Evolutionary conservation across 2,113 vertebrate species (phyloP), one percentile per base, ranked within the genome.

Genomic region (Phocoena sinus): DNA sequence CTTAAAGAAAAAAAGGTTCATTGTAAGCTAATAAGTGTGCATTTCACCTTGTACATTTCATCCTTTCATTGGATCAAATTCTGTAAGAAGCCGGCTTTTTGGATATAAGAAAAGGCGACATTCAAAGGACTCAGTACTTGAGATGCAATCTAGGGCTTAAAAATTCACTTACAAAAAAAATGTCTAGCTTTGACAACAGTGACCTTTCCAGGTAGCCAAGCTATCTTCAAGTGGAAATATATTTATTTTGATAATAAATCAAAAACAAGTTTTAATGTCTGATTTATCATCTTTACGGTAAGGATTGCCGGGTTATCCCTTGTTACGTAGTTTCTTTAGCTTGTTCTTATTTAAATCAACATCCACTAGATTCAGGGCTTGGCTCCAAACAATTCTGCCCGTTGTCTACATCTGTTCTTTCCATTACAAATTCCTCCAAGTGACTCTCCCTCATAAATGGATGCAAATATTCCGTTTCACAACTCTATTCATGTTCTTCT

Each of bases 401-500:
- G 53, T 31, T 97, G 92, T 82, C 62, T 94, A 58, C 81, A 85
- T 84, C 94, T 96, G 67, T 92, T 96, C 97, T 96, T 96, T 87
- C 83, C 65, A 87, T 50, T 38, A 67, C 94, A 98, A 97, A 97
- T 28, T 92, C 77, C 82, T 79, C 89, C 96, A 97, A 97, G 18
- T 87, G 79, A 92, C 70, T 85, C 77, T 97, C 77, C 84, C 56
- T 89, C 89, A 96, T 70, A 77, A 92, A 74, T 9, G 14, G 6
- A 41, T 31, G 77, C 62, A 96, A 97, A 96, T 93, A 98, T 94
- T 96, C 94, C 8, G 38, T 95, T 98, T 96, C 70, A 90, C 28
- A 85, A 62, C 67, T 65, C 95, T 84, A 71, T 87, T 96, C 96
- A 67, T 92, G 95, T 79, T 90, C 81, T 87, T 87, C 77, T 93